Evolutionary conservation across 2,888 invertebrate genomes (phyloP), one percentile per base, ranked within the genome.

Genomic region (Horisme vitalbata): DNA sequence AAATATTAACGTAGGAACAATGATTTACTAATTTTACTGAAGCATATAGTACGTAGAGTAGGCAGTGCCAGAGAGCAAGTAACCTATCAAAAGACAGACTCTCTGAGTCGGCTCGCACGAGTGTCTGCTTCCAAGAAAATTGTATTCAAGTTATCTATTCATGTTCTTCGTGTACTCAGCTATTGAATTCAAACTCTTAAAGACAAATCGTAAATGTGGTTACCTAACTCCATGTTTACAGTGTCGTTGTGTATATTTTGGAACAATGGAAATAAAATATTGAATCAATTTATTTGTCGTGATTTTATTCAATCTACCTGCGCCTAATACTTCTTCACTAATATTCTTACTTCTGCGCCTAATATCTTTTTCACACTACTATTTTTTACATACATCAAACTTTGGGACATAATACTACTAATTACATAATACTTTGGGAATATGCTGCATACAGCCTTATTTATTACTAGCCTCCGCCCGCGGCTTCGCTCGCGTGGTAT

Each of bases 201-300:
- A 86, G 84, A 84, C 84, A 83, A 80, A 69, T 71, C 75, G 79
- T 75, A 73, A 81, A 79, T 80, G 68, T 83, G 83, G 79, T 72
- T 72, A 61, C 66, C 75, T n/a, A n/a, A n/a, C n/a, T 75, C 77
- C 82, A 82, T 71, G 72, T 81, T 82, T 79, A 75, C 81, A 73
- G 77, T 83, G 84, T 88, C 88, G 77, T 83, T 87, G 85, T 89
- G 88, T 89, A 88, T 88, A 89, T 89, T 88, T 88, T 88, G 86
- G 78, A 86, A 77, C 84, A 85, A 86, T 86, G 85, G 73, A 83
- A 88, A 85, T 87, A 85, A 88, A 89, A 87, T 84, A 84, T 81
- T 85, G 82, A 87, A 80, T 77, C 79, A 83, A 85, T 78, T 75
- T 69, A 71, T 51, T 28, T 30, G 33, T 15, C n/a, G 50, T 61